Evolutionary conservation across 2,113 vertebrate genomes (phyloP), one percentile per base, ranked within the genome.

Genomic region (Pleuronectes platessa): DNA sequence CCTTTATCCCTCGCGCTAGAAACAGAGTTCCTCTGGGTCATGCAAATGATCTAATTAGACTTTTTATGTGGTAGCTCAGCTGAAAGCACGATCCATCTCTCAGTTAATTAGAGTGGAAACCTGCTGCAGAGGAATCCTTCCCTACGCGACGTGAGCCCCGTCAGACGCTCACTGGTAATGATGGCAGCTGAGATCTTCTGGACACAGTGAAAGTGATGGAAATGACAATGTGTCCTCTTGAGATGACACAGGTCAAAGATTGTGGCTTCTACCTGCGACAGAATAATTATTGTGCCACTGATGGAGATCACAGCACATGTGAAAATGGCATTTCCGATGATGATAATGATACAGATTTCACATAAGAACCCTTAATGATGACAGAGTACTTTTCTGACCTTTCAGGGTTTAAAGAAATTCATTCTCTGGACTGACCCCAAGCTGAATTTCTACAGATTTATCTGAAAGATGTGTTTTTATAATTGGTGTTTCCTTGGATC

Each of bases 21-120:
- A 72, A 68, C 9, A 4, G 20, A 60, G 11, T 65, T 63, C 71
- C 27, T 78, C 63, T 42, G 80, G 81, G 73, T 73, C 76, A 78
- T 82, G 78, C 78, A 84, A 79, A 88, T 85, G 64, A 82, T 82
- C 78, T 13, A 74, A 89, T 91, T 87, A 84, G 53, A n/a, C 60
- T 26, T 76, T 70, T 81, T 60, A 55, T 83, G 56, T 47, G 74
- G 65, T 61, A 62, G 69, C 74, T 0, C 9, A 4, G 23, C 26
- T 27, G 37, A 76, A 70, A 83, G 62, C 40, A 63, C 35, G 2
- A 86, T 83, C 79, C 40, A 74, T 87, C 83, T 86, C 83, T 11
- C 62, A 69, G 78, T 74, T 88, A 55, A 72, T 76, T 71, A 78
- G 75, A 83, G 60, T 67, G 70, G 61, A 78, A 78, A 61, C 74